phyloP scores from a whole-genome alignment of 92 coral and sea anemone genomes.

The Epizoanthus ramosus region DNA sequence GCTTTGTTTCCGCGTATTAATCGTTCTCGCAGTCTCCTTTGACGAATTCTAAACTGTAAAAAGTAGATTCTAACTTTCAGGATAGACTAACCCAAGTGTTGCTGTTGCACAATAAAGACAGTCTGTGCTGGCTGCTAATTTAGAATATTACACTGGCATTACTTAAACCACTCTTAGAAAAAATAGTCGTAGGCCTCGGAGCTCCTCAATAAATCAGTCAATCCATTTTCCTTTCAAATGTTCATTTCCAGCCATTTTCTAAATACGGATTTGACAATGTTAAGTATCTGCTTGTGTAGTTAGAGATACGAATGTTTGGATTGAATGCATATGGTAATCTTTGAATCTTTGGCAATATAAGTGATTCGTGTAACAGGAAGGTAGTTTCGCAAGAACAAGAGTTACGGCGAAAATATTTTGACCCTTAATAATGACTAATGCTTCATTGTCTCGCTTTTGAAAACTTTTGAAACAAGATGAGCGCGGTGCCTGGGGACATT shows the following conservation, averaged over 20 bases:
- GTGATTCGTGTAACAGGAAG: background rate
- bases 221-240: too few species aligned
- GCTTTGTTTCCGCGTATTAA: background rate
- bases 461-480: background rate
- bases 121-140: too few species aligned
- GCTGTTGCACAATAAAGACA: background rate
- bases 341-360: background rate
- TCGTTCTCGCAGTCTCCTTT: background rate
- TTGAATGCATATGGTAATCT: background rate
- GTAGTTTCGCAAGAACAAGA: background rate
- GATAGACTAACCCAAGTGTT: background rate
- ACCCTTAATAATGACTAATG: too few species aligned
- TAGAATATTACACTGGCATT: too few species aligned
- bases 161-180: too few species aligned
- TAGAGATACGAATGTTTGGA: background rate
- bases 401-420: background rate
- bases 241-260: background rate
- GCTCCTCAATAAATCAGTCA: too few species aligned
- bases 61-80: background rate
- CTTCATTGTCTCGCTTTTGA: background rate
- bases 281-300: background rate
- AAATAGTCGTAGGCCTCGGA: too few species aligned
- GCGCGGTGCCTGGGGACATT: background rate
- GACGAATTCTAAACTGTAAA: background rate
- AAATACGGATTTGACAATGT: background rate